These are phyloP conservation scores for Zaprionus kolodkinae DNA, from an alignment of 1,140 invertebrate species.

Conservation along the genomic window DNA sequence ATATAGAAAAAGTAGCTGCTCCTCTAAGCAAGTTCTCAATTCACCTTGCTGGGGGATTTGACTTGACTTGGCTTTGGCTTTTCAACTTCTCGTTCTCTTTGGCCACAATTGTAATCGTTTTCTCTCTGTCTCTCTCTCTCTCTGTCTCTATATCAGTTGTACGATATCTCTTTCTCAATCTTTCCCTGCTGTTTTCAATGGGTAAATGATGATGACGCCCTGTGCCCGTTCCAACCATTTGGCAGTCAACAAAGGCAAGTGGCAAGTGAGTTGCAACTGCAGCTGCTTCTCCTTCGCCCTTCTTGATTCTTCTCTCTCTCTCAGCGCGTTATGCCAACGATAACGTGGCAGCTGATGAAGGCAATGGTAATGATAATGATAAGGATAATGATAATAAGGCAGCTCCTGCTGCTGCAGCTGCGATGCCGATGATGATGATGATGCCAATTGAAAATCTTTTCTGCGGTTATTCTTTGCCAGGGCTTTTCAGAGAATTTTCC, in stretches of 20 bases:
- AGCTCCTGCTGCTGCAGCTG: slow-evolving; percentile 40
- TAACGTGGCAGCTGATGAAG: slow-evolving; percentile 75
- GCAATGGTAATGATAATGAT: slow-evolving; percentile 58
- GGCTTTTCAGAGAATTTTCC: slow-evolving; percentile 56
- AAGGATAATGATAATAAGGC: slow-evolving; percentile 64
- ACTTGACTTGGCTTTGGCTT: slow-evolving; percentile 52
- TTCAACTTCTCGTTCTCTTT: slow-evolving; percentile 34
- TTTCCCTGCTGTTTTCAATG: slow-evolving; percentile 32
- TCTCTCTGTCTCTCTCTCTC: not conserved
- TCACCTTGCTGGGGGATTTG: slow-evolving; percentile 48
- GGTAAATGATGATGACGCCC: slow-evolving; percentile 26
- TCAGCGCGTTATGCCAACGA: slow-evolving; percentile 45
- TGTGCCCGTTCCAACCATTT: not conserved
- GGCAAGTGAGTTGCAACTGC: slow-evolving; percentile 20
- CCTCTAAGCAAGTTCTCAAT: not conserved
- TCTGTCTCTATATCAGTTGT: not conserved
- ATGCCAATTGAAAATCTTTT: slow-evolving; percentile 76
- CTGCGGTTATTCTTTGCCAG: slow-evolving; percentile 50
- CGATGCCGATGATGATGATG: slow-evolving; percentile 44
- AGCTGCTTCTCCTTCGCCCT: not conserved
- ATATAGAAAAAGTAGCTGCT: not conserved
- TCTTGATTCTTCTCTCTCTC: not conserved
- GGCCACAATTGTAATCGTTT: slow-evolving; percentile 66
- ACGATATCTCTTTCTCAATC: not conserved
- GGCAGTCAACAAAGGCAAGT: slow-evolving; percentile 51